A percentile compares a stretch with the other conserved stretches of the same genome.
Evolutionary conservation across 1,140 invertebrate genomes (phyloP).

Genomic region (Drosophila willistoni): DNA sequence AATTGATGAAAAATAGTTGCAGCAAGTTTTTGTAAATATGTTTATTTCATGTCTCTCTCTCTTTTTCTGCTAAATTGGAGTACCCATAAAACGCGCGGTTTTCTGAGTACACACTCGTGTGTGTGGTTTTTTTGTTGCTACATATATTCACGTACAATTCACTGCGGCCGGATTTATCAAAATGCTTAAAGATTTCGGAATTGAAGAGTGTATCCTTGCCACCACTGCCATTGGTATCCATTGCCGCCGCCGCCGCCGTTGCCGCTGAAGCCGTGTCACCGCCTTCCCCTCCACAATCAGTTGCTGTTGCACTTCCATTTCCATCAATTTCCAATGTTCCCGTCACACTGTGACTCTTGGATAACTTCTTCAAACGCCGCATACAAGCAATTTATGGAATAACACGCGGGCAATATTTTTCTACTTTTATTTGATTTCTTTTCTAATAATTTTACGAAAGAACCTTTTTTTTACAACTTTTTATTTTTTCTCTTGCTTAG

Average conservation of each 20-base stretch:
- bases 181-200: conserved; percentile 75
- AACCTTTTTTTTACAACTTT: too few relatives aligned
- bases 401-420: conserved; percentile 34
- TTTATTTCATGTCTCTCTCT: conserved; percentile 34
- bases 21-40: conserved; percentile 32
- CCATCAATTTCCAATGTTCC: conserved; percentile 48
- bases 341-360: conserved; percentile 69
- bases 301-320: conserved; percentile 17
- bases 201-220: conserved; percentile 46
- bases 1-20: too few relatives aligned
- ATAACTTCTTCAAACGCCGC: conserved; percentile 66
- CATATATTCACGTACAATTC: conserved; percentile 75
- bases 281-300: conserved; percentile 8
- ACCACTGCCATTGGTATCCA: conserved; percentile 39
- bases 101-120: conserved; percentile 7
- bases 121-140: conserved; percentile 29
- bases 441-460: too few relatives aligned
- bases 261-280: conserved; percentile 3
- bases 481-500: too few relatives aligned
- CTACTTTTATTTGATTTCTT: conserved; percentile 1
- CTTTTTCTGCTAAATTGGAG: neutral
- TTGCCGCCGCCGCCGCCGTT: conserved; percentile 22
- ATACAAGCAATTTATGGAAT: conserved; percentile 41
- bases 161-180: conserved; percentile 72
- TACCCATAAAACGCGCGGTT: conserved; percentile 19